A percentile compares a stretch with the other conserved stretches of the same genome.
Evolutionary conservation across 1,140 invertebrate species (phyloP).

Genomic region (Philotrypesis tridentata): DNA sequence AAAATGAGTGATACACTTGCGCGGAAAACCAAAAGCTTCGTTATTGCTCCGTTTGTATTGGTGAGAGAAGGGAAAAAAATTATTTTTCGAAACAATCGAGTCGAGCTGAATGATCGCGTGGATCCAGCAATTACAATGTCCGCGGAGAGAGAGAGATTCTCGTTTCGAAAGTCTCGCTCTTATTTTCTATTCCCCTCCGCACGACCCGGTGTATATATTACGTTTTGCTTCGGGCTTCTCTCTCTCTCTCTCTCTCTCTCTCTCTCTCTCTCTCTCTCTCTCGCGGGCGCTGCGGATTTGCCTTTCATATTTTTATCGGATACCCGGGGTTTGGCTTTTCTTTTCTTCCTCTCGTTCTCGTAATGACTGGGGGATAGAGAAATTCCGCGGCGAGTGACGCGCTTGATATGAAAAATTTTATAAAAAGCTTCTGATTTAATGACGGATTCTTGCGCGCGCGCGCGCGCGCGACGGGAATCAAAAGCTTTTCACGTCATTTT

Average conservation of each 20-base stretch:
- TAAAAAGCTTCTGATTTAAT: slow-evolving; percentile 49
- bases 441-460: too few relatives aligned
- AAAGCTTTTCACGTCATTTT: slow-evolving; percentile 32
- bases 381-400: slow-evolving; percentile 4
- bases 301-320: slow-evolving; percentile 48
- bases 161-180: slow-evolving; percentile 11
- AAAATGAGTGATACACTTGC: too few relatives aligned
- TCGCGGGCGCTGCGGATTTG: slow-evolving; percentile 30
- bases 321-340: slow-evolving; percentile 30
- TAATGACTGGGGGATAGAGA: slow-evolving; percentile 26
- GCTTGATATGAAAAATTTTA: slow-evolving; percentile 45
- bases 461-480: slow-evolving; percentile 28
- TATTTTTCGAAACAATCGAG: neutral
- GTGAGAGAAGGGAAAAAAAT: too few relatives aligned
- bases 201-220: too few relatives aligned
- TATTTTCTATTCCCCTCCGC: too few relatives aligned
- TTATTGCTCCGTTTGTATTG: too few relatives aligned
- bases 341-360: slow-evolving; percentile 31
- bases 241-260: neutral
- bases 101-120: neutral
- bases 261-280: neutral
- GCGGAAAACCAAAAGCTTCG: too few relatives aligned
- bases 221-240: neutral
- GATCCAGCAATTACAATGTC: slow-evolving; percentile 25
- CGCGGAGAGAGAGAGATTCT: neutral